Evolutionary conservation across 2,797 vertebrate species (phyloP), one percentile per base, ranked within the genome.

Genomic region (Rhodeus uyekii): DNA sequence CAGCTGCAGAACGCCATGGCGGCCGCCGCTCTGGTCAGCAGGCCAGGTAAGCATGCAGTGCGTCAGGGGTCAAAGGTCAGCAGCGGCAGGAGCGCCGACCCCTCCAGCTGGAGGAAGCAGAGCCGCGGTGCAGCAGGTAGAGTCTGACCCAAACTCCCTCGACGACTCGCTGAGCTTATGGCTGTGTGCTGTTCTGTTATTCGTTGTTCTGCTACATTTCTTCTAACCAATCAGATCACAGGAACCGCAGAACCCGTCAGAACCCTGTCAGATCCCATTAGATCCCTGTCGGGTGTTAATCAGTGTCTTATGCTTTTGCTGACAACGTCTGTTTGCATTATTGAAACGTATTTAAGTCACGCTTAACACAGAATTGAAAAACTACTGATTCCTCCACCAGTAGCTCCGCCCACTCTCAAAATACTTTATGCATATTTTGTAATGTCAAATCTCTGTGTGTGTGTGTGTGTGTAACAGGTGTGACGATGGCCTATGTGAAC

Each of bases 401-500:
- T 55, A 24, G 22, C 50, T 53, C 50, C 46, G 46, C 46, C 46
- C 46, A 48, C 18, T 42, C 12, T 12, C 10, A 3, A 16, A 19
- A 19, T 18, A 6, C 16, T 46, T 16, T 1, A 19, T 50, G 48
- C 19, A n/a, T n/a, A 53, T 53, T 9, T 53, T 50, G 18, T 3
- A 19, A 19, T n/a, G n/a, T n/a, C n/a, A n/a, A n/a, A n/a, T n/a
- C n/a, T n/a, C n/a, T n/a, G 34, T 68, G 24, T 77, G 48, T 83
- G 48, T 83, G 36, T 83, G 63, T 77, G 61, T 82, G 34, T 76
- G 53, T 39, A 36, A 55, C 36, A 99, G 98, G 97, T 16, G 97
- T 98, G 83, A 96, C 97, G 4, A 95, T 99, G 89, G 95, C 97
- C 32, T 98, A 98, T 1, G 96, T 99, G 80, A 97, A 95, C 88